phyloP scores from a whole-genome alignment of 2,113 vertebrate genomes.

The Rallus limicola region DNA sequence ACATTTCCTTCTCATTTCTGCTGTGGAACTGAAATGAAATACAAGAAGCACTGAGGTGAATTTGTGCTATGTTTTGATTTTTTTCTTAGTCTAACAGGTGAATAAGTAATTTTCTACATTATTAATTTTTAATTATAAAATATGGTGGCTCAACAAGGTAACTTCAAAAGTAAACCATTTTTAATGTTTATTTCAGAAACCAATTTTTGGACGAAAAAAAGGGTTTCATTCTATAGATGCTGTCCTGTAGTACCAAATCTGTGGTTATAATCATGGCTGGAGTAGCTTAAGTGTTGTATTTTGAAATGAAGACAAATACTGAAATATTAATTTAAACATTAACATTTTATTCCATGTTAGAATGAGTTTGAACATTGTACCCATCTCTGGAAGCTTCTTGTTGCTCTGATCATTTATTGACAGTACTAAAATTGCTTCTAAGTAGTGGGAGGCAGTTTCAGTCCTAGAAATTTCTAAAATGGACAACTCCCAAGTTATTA shows the following conservation, averaged over 20 bases:
- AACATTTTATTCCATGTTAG: neutral
- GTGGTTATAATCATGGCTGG: neutral
- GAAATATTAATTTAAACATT: neutral
- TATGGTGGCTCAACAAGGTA: neutral
- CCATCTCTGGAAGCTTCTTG: neutral
- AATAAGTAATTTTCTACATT: neutral
- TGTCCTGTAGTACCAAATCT: neutral
- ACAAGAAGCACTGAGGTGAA: neutral
- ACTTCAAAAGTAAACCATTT: neutral
- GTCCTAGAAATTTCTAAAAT: neutral
- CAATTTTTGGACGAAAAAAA: neutral
- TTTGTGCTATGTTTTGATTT: neutral
- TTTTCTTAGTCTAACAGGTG: neutral
- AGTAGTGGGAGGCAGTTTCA: neutral
- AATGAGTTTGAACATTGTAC: neutral
- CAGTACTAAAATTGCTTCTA: neutral
- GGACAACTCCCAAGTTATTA: neutral
- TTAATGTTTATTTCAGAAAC: neutral
- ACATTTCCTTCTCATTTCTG: neutral
- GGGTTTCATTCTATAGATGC: neutral
- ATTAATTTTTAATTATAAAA: conserved; percentile 30
- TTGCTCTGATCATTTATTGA: neutral
- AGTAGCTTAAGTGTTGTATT: neutral
- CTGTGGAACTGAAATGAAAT: neutral
- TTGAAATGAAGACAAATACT: neutral